These are phyloP conservation scores for Poicephalus gulielmi DNA, from an alignment of 2,113 vertebrate genomes.

Conservation along the genomic window DNA sequence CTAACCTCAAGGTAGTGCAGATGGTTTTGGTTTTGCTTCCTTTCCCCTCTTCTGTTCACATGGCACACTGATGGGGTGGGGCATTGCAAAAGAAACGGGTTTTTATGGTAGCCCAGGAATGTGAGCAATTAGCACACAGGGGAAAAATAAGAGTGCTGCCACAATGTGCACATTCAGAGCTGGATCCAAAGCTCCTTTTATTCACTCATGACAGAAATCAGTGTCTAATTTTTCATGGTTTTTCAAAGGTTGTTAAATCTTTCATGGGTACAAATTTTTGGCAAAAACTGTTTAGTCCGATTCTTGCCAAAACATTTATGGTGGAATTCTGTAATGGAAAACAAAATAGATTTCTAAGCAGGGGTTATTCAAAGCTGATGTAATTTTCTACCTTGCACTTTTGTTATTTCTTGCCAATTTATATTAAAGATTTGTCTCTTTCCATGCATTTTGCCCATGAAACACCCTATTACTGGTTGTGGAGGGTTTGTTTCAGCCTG, in stretches of 20 bases:
- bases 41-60: neutral
- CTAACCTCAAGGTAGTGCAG: slow-evolving; percentile 56
- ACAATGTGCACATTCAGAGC: slow-evolving; percentile 26
- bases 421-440: neutral
- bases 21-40: slow-evolving; percentile 43
- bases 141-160: slow-evolving; percentile 10
- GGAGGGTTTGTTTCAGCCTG: neutral
- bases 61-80: neutral
- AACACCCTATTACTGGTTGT: fast-evolving
- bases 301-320: slow-evolving; percentile 28
- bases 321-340: slow-evolving; percentile 23
- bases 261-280: slow-evolving; percentile 12
- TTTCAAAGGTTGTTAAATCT: slow-evolving; percentile 31
- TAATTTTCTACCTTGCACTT: neutral
- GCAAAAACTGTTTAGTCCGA: neutral
- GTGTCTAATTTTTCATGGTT: slow-evolving; percentile 6
- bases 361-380: neutral
- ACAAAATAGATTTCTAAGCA: neutral
- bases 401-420: neutral
- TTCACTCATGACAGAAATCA: slow-evolving; percentile 5
- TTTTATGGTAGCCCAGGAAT: slow-evolving; percentile 36
- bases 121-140: slow-evolving; percentile 9
- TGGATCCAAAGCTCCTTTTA: slow-evolving; percentile 8
- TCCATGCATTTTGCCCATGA: neutral
- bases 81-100: neutral